Base-by-base conservation (phyloP, 2,888 invertebrate genomes). In the Oscheius sp. region DNA sequence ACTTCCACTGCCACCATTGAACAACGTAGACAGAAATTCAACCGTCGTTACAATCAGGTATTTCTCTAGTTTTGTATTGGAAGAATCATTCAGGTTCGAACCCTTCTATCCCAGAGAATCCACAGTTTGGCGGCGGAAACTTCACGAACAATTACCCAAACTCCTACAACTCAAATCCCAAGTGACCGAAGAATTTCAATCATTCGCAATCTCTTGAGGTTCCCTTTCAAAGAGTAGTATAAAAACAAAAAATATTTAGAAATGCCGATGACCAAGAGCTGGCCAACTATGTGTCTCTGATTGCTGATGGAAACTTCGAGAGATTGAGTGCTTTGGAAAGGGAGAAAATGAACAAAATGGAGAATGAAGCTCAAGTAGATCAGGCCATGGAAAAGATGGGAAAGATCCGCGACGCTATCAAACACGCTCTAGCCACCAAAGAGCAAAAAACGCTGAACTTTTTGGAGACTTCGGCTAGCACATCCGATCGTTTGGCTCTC, bases 271-370 rank as follows among this genome's bases (percentile, higher is more conserved):
- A 77, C 29, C 63, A 74, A 20, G 74, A 77, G 29, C 66, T 75
- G 2, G 68, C 73, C 45, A 69, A 69, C 23, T 75, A 75, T 50
- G 74, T 77, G 8, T 50, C 73, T 2, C 55, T 77, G 25, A 77
- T 77, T 23, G 73, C 77, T 15, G 77, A 77, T 42, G 77, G 74
- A 39, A 75, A 77, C 34, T 77, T 77, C 65, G 50, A 58, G 27
- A 72, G 66, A 15, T 65, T 77, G 37, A 68, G 73, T 8, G 64
- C 66, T 4, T 6, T 68, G 34, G 65, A 70, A 37, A 55, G 42
- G 42, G 46, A 64, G 34, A 69, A 69, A 46, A 17, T 69, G 27
- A 37, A 48, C 33, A 50, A 34, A 20, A 48, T 48, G 46, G 50
- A 58, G 25, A 52, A 46, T 17, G 68, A 68, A 10, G 29, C 4